Conservation (phyloP, 2,888 invertebrate genomes). For the Nomada goodeniana region DNA sequence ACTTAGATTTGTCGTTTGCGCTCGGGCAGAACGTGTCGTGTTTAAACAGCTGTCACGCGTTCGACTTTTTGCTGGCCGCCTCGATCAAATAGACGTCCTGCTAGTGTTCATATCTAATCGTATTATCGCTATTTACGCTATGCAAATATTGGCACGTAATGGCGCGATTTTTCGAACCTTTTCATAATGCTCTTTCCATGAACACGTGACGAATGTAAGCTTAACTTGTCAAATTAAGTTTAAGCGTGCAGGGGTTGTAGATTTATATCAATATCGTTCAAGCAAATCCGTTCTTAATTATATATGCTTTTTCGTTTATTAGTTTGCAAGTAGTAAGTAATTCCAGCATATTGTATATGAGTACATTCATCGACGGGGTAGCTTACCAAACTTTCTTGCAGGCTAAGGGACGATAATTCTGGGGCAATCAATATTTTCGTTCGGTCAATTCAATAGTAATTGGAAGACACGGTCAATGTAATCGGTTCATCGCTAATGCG, state of each 20-base stretch:
- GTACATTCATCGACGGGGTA: no score
- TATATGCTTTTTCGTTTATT: no score
- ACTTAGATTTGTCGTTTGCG: constrained; percentile 36
- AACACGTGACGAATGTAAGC: background rate
- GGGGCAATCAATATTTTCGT: no score
- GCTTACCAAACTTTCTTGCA: no score
- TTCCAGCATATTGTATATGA: no score
- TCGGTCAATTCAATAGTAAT: no score
- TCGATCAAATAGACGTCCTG: constrained; percentile 47
- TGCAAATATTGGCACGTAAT: background rate
- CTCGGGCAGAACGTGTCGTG: constrained; percentile 36
- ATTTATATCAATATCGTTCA: background rate
- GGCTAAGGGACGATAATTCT: no score
- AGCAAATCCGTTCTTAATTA: no score
- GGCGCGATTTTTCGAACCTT: constrained; percentile 2
- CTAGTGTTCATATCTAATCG: constrained; percentile 44
- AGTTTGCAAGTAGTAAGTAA: no score
- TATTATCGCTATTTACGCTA: constrained; percentile 39
- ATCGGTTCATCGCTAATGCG: no score
- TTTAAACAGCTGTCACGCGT: constrained; percentile 63
- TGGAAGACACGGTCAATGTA: no score
- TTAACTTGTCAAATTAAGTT: background rate
- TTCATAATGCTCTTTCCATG: background rate
- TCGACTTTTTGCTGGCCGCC: constrained; percentile 54
- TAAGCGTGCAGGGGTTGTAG: no score